Conservation (phyloP, 1,140 invertebrate genomes). For the Batillaria attramentaria region DNA sequence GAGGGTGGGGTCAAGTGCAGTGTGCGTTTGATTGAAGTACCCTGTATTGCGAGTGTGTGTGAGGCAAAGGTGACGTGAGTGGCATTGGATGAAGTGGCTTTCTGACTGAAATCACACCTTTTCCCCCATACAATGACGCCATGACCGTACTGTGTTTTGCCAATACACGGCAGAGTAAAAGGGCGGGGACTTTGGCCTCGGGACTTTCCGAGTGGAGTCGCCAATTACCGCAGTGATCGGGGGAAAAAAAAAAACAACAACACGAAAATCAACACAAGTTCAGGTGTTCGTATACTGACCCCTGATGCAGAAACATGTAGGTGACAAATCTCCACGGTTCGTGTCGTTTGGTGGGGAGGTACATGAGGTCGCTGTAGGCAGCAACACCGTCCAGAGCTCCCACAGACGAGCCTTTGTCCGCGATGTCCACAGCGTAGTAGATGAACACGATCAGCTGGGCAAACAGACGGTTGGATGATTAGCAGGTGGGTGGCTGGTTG, state of each 20-base stretch:
- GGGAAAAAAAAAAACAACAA: not conserved
- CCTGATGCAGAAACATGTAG: conserved; percentile 96
- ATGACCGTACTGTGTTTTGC: too few relatives aligned
- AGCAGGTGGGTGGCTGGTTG: too few relatives aligned
- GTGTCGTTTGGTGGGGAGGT: conserved; percentile 87
- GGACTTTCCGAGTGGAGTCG: too few relatives aligned
- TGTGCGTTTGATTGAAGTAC: too few relatives aligned
- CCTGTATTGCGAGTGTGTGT: too few relatives aligned
- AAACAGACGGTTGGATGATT: too few relatives aligned
- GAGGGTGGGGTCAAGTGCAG: too few relatives aligned
- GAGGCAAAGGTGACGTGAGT: too few relatives aligned
- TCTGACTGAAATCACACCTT: not conserved
- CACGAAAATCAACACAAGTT: not conserved
- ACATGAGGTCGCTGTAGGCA: conserved; percentile 79
- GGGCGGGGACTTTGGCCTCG: too few relatives aligned
- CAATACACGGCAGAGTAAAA: too few relatives aligned
- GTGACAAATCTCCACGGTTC: conserved; percentile 89
- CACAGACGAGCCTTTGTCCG: not conserved
- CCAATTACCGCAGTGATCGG: not conserved
- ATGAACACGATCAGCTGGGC: conserved; percentile 25
- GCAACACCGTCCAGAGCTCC: conserved; percentile 44
- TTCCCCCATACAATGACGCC: not conserved
- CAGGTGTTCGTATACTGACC: conserved; percentile 71
- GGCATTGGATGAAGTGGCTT: too few relatives aligned
- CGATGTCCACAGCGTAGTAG: conserved; percentile 7